Base-by-base conservation (phyloP, 2,797 vertebrate species). In the Jordanella pulchra region DNA sequence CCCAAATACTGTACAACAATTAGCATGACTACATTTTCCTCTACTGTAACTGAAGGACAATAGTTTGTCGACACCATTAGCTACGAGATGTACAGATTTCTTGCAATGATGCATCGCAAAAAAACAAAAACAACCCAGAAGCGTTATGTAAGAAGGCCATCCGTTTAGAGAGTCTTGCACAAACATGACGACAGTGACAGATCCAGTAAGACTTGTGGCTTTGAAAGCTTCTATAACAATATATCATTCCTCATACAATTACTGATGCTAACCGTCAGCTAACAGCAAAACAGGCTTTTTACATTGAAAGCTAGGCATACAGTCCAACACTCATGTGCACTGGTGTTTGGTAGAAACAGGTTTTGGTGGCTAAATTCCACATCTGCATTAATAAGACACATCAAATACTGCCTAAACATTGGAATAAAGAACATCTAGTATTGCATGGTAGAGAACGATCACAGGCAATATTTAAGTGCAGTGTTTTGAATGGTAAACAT, bases 1-100 rank as follows among this genome's bases (percentile, higher is more conserved):
- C 91, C 87, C 79, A 55, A 55, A 87, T 94, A 91, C 91, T 95
- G 93, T 94, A 93, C 92, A 95, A 82, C 28, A 84, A 89, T 84
- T 76, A 89, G 88, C 89, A 91, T 69, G 78, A 87, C 81, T 73
- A 86, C 74, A 73, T 72, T 54, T 87, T 75, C 67, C 35, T 60
- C 75, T 65, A 69, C 64, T 78, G 71, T 72, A 85, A 77, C 56
- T 67, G 73, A 81, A 78, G 69, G 47, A 87, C 78, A 84, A 72
- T 3, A 17, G 56, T 73, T 25, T 70, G 58, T 75, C 78, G 78
- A 85, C 86, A 86, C 66, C 67, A 61, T 67, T 55, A 47, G 82
- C 89, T 89, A 87, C 82, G 81, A 89, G 82, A 81, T 85, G 86
- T 76, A 82, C 61, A 79, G 66, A 69, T 80, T 54, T 67, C 71